Conservation (phyloP, 2,113 vertebrate genomes). For the Microcebus jonahi region DNA sequence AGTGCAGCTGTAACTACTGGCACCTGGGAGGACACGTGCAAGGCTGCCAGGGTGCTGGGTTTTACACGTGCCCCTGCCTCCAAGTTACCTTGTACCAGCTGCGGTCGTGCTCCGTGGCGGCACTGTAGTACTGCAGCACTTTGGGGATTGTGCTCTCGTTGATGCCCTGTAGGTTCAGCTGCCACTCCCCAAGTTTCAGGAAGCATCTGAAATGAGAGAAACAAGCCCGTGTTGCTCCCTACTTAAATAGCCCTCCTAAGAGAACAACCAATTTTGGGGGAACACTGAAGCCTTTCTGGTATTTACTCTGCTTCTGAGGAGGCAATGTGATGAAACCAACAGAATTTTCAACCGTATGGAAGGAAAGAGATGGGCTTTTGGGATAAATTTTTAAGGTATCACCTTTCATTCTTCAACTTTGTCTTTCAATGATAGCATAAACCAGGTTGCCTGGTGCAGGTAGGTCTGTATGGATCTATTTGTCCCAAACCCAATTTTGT, state of each 20-base stretch:
- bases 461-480: not conserved
- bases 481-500: not conserved
- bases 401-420: not conserved
- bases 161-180: constrained; percentile 98
- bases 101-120: constrained; percentile 97
- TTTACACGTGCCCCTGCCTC: not conserved
- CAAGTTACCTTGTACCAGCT: constrained; percentile 98
- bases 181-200: constrained; percentile 98
- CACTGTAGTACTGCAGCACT: constrained; percentile 97
- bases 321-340: not conserved
- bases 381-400: not conserved
- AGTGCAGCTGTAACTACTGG: not conserved
- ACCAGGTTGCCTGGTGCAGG: not conserved
- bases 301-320: not conserved
- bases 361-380: not conserved
- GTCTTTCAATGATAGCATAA: constrained; percentile 25
- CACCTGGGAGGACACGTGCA: not conserved
- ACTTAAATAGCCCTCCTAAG: not conserved
- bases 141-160: constrained; percentile 99
- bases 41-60: not conserved
- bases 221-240: not conserved
- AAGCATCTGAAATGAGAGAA: constrained; percentile 91
- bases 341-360: not conserved
- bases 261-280: not conserved
- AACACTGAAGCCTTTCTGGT: not conserved